These are phyloP conservation scores for Nyleta sp. DNA, from an alignment of 2,888 invertebrate species.

Conservation along the genomic window DNA sequence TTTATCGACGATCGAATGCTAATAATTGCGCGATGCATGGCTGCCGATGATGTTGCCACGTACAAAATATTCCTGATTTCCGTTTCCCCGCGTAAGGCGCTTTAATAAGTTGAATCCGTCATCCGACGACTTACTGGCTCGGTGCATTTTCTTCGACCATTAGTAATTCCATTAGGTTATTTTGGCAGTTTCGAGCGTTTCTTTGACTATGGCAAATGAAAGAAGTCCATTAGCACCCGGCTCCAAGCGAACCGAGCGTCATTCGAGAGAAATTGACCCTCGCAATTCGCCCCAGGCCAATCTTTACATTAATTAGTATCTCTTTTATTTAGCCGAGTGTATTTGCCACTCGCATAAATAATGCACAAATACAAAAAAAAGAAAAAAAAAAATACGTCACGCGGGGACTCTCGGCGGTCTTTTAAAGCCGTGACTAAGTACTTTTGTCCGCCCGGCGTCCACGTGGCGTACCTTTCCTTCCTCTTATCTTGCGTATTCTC, in stretches of 20 bases:
- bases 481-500: slow-evolving; percentile 46
- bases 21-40: slow-evolving; percentile 32
- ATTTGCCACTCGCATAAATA: slow-evolving; percentile 67
- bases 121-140: no score
- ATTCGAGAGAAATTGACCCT: slow-evolving; percentile 21
- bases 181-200: not conserved
- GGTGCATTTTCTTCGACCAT: not conserved
- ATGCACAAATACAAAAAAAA: slow-evolving; percentile 64
- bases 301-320: slow-evolving; percentile 68
- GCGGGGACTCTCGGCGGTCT: slow-evolving; percentile 34
- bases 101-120: no score
- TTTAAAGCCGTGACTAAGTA: slow-evolving; percentile 67
- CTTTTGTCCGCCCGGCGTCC: slow-evolving; percentile 40
- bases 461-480: slow-evolving; percentile 49
- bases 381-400: slow-evolving; percentile 15
- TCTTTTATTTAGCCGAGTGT: slow-evolving; percentile 67
- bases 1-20: slow-evolving; percentile 37
- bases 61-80: no score
- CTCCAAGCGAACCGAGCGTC: not conserved
- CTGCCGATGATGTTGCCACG: slow-evolving; percentile 10
- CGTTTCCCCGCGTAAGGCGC: no score
- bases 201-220: slow-evolving; percentile 16
- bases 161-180: not conserved
- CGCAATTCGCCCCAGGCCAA: slow-evolving; percentile 4
- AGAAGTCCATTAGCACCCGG: slow-evolving; percentile 21